Conservation (phyloP, 2,113 vertebrate genomes). For the Heterotis niloticus region DNA sequence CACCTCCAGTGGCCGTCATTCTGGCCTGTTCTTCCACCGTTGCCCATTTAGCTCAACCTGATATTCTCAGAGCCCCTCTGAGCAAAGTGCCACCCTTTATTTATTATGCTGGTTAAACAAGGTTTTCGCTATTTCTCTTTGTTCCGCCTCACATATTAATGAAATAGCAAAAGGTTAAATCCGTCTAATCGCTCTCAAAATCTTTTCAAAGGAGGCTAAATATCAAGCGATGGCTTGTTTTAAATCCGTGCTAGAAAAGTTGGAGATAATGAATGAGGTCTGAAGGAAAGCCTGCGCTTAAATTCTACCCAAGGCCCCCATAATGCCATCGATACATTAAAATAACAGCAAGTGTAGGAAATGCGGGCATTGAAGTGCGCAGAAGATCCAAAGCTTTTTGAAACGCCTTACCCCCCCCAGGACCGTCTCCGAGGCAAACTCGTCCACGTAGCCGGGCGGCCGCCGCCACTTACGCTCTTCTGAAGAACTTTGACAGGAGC, state of each 20-base stretch:
- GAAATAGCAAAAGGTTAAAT: not conserved
- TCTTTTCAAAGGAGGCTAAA: no score
- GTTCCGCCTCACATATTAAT: conserved; percentile 9
- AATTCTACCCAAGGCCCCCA: no score
- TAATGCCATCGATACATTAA: not conserved
- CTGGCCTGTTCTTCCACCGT: conserved; percentile 68
- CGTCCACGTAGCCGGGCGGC: conserved; percentile 78
- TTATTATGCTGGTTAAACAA: conserved; percentile 53
- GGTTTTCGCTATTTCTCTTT: conserved; percentile 23
- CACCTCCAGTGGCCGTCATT: conserved; percentile 70
- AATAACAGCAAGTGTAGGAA: not conserved
- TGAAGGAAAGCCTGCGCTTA: no score
- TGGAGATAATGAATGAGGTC: no score
- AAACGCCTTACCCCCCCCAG: conserved; percentile 97
- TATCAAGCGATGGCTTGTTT: no score
- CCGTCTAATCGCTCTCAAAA: not conserved
- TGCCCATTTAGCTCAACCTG: conserved; percentile 66
- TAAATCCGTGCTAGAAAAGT: no score
- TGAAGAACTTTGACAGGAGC: conserved; percentile 94
- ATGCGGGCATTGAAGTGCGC: conserved; percentile 68
- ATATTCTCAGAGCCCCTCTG: conserved; percentile 53
- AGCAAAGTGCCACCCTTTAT: conserved; percentile 59
- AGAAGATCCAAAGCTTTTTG: conserved; percentile 78
- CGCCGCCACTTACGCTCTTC: conserved; percentile 85
- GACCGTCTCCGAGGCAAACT: conserved; percentile 82